Percentiles rank a stretch among this genome's conserved stretches.
Conservation (phyloP, 2,113 vertebrate species). For the Galemys pyrenaicus region DNA sequence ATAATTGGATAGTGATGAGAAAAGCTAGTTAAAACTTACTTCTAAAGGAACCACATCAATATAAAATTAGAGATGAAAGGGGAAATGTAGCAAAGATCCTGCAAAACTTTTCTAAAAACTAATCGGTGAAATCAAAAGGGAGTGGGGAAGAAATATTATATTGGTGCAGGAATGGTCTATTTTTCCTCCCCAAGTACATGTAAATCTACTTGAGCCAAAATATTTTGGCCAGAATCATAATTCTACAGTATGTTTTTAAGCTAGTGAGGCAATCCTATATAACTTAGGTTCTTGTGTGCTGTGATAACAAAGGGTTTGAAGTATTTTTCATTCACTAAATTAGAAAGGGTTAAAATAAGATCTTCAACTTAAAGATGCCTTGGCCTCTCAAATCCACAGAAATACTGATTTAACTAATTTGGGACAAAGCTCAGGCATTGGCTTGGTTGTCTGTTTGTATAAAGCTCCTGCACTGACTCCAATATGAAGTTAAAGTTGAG, state of each 20-base stretch:
- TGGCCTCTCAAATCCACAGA: not conserved
- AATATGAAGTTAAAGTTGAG: slow-evolving; percentile 14
- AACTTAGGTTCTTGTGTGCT: not conserved
- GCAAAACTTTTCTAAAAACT: not conserved
- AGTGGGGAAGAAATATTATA: not conserved
- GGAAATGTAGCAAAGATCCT: not conserved
- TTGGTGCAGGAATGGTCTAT: not conserved
- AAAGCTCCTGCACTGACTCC: not conserved
- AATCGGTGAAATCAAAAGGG: not conserved
- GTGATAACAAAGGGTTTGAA: not conserved
- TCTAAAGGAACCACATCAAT: not conserved
- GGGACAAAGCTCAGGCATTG: not conserved
- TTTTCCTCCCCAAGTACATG: not conserved
- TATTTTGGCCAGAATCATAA: slow-evolving; percentile 24
- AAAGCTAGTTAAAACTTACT: not conserved
- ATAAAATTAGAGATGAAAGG: slow-evolving; percentile 10
- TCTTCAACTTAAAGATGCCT: not conserved
- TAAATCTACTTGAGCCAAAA: not conserved
- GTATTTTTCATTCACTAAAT: slow-evolving; percentile 40
- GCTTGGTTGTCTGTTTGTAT: not conserved
- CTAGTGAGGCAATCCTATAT: not conserved
- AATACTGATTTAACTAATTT: not conserved
- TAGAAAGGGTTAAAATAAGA: not conserved
- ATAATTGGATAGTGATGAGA: not conserved
- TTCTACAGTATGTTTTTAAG: slow-evolving; percentile 29